Evolutionary conservation across 2,797 vertebrate species (phyloP), one percentile per base, ranked within the genome.

Genomic region (Antennarius maculatus): DNA sequence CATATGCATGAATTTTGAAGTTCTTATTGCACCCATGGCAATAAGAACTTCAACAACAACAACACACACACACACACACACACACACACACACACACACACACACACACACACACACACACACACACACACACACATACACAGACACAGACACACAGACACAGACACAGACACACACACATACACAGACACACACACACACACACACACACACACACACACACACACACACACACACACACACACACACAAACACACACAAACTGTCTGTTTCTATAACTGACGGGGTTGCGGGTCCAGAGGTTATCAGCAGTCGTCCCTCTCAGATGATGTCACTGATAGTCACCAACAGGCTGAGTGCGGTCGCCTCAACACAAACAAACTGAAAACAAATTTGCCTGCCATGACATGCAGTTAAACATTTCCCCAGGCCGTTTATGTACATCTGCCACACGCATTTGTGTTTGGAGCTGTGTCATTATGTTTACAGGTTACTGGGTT

Each of bases 251-350:
- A 28, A n/a, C 52, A 47, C 59, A 60, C 55, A 18, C 17, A 74
- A 77, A 69, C 69, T 15, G 3, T 46, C 41, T 67, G 67, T 66
- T 77, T 77, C 47, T 70, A 42, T 64, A 74, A 66, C 50, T 77
- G 74, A 87, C 55, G 37, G 77, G 61, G 5, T 17, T 13, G 34
- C 18, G 37, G 47, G 63, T 69, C 81, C 71, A 85, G 23, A 77
- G 80, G 83, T 87, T 84, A 88, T 89, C 85, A 74, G 77, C 47
- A 13, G 37, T 75, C 69, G 57, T 69, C 58, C 34, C 65, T 52
- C 55, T 51, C n/a, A 80, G 79, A 80, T 89, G 79, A 82, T 81
- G 81, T 75, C 71, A 57, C 49, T 61, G 85, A 89, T 85, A 86
- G 64, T 66, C 12, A 66, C 59, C 31, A 48, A 63, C 39, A 68